These are phyloP conservation scores for Hipposideros armiger DNA, from an alignment of 2,113 vertebrate species.

Conservation along the genomic window DNA sequence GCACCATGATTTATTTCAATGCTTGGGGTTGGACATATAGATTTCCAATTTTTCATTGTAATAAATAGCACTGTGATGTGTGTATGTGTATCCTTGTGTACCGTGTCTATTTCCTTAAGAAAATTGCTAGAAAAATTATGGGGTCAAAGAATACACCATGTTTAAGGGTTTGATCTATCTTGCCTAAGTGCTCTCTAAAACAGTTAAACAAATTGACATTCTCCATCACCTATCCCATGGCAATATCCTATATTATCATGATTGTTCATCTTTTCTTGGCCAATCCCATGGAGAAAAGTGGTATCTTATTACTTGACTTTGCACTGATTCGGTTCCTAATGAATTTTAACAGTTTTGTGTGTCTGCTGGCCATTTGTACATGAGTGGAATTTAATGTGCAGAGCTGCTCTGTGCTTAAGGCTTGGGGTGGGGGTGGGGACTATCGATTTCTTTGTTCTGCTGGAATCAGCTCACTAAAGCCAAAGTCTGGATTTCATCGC, in stretches of 20 bases:
- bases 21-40: not conserved
- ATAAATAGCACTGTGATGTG: not conserved
- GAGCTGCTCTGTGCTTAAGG: not conserved
- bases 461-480: constrained; percentile 17
- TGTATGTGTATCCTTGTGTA: not conserved
- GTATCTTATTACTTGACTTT: constrained; percentile 24
- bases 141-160: not conserved
- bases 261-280: not conserved
- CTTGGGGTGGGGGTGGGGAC: not conserved
- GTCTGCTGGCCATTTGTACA: not conserved
- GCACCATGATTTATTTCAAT: not conserved
- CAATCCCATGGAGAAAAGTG: not conserved
- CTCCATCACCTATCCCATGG: not conserved
- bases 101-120: not conserved
- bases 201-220: not conserved
- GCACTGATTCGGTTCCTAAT: constrained; percentile 41
- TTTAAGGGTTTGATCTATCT: not conserved
- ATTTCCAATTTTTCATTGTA: not conserved
- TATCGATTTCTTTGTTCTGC: constrained; percentile 34
- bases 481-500: not conserved
- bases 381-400: not conserved
- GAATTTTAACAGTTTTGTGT: not conserved
- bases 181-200: not conserved
- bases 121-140: not conserved
- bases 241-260: not conserved